Evolutionary conservation across 2,888 invertebrate species (phyloP), one percentile per base, ranked within the genome.

Genomic region (Automeris io): DNA sequence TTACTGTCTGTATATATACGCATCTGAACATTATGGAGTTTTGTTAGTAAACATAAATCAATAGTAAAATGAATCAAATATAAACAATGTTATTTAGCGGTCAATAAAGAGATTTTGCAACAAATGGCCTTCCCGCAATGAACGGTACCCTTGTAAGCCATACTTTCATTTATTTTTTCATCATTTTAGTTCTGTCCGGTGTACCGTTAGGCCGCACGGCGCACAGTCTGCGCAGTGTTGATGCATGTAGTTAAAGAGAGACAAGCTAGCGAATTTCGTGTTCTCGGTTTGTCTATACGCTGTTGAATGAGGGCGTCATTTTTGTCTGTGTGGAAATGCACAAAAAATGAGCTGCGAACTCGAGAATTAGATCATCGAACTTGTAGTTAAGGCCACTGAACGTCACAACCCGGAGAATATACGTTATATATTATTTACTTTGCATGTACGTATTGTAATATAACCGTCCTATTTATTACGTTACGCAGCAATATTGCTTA

Each of bases 301-400:
- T 57, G 53, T 65, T 80, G 70, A 80, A 78, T 80, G 75, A 57
- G 62, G 58, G 62, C 55, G 47, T 58, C 51, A 56, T 70, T 76
- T 80, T 75, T 62, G 57, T 48, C 61, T 60, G 40, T 49, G 54
- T 56, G 57, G 57, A 54, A 16, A 58, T 59, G 52, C 49, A 55
- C 67, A 70, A 75, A 73, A 77, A 69, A 65, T 58, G 53, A 62
- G 61, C 57, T 54, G 64, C 66, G 67, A 70, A 70, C 74, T 74
- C 62, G 55, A 66, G 77, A 81, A 77, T 71, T 81, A 57, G 80
- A 79, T 72, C 79, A 75, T 78, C 78, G 79, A 80, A 81, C 82
- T 68, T 60, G 67, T 74, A 63, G 55, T 58, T 57, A 70, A 70
- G 76, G 65, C 74, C 71, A 75, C 60, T 64, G 67, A 76, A 72